These are phyloP conservation scores for Tethya wilhelma DNA, from an alignment of 37 sponge, comb jelly and placozoan species.

Conservation along the genomic window DNA sequence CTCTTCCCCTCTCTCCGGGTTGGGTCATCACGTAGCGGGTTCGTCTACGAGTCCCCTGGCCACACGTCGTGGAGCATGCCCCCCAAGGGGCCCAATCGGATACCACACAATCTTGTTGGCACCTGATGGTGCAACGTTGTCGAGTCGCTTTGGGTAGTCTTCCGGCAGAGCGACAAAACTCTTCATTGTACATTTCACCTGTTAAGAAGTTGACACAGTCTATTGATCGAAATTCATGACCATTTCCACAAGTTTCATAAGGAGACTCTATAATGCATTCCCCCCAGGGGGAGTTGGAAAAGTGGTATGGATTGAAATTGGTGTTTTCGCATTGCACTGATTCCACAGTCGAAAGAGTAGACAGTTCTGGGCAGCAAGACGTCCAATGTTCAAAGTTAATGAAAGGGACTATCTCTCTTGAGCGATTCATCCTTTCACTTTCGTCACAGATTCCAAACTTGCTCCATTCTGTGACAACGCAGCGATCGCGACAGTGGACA, in stretches of 20 bases:
- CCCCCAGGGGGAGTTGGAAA: neutral
- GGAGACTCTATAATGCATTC: conserved; percentile 22
- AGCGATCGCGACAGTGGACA: neutral
- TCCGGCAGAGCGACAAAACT: conserved; percentile 3
- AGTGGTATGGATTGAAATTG: neutral
- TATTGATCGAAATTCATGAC: neutral
- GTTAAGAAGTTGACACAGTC: neutral
- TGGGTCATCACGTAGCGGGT: neutral
- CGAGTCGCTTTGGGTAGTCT: no score
- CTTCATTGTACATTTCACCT: neutral
- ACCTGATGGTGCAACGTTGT: neutral
- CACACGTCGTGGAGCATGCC: conserved; percentile 29
- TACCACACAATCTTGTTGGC: conserved; percentile 20
- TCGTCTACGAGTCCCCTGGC: conserved; percentile 11
- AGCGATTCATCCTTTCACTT: neutral
- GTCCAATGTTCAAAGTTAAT: neutral
- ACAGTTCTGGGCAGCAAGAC: conserved; percentile 12
- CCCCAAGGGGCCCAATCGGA: conserved; percentile 25
- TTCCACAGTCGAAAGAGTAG: neutral
- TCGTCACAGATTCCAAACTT: neutral
- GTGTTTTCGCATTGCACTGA: neutral
- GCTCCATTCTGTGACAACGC: conserved; percentile 38
- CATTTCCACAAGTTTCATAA: conserved; percentile 23
- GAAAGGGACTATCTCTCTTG: conserved; percentile 12
- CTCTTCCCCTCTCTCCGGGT: neutral